Percentiles rank a stretch among this genome's conserved stretches.
phyloP scores from a whole-genome alignment of 1,140 invertebrate species.

The Leptopilina clavipes region DNA sequence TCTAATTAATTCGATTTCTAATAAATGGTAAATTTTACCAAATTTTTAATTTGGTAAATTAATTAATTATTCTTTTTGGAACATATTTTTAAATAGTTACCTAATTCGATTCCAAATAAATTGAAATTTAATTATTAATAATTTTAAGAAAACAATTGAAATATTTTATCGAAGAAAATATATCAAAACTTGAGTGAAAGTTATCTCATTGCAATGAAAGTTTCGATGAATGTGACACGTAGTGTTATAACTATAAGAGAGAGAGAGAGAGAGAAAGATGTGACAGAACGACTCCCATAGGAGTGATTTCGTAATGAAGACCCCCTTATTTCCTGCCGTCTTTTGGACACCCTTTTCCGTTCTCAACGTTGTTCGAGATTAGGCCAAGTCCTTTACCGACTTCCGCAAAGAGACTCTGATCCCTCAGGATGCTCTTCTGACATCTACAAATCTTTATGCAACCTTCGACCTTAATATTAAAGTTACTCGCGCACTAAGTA shows the following conservation, averaged over 20 bases:
- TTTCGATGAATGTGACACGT: constrained; percentile 5
- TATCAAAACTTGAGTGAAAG: not conserved
- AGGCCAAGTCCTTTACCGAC: constrained; percentile 48
- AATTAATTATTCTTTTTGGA: no score
- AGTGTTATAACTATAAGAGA: constrained; percentile 44
- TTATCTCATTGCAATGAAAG: not conserved
- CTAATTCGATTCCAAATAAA: no score
- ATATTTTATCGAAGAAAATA: not conserved
- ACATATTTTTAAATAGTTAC: no score
- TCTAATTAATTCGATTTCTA: no score
- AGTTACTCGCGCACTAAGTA: not conserved
- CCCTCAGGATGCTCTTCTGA: constrained; percentile 42
- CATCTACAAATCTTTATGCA: constrained; percentile 27
- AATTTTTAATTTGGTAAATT: no score
- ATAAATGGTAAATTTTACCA: no score
- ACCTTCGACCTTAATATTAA: constrained; percentile 31
- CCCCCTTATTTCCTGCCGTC: constrained; percentile 55
- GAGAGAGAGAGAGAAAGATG: constrained; percentile 57
- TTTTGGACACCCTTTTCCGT: constrained; percentile 56
- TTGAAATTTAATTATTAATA: no score
- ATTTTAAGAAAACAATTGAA: no score
- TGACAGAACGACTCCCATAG: constrained; percentile 62
- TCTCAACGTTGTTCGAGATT: constrained; percentile 53
- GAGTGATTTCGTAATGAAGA: constrained; percentile 68
- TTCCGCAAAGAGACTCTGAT: constrained; percentile 44